Evolutionary conservation across 2,888 invertebrate species (phyloP), one percentile per base, ranked within the genome.

Genomic region (Selenia dentaria): DNA sequence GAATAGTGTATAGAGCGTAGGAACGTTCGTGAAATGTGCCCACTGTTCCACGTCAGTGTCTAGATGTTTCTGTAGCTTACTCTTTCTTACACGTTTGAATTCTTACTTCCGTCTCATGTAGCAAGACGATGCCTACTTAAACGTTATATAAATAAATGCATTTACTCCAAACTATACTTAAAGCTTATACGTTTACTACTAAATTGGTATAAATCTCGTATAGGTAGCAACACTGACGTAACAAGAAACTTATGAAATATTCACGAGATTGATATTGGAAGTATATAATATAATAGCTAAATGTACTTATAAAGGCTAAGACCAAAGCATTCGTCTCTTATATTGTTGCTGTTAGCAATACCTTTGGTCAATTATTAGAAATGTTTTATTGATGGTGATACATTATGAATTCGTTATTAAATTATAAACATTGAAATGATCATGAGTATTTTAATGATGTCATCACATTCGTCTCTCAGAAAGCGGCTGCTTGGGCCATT

Each of bases 311-410:
- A 70, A 76, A 70, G 76, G 75, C 74, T 83, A 73, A 82, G 85
- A 84, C 86, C 87, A 84, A 85, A 86, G 85, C 76, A 69, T 73
- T 82, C 78, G 70, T 82, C 72, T 74, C 74, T 62, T 77, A 69
- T 78, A 78, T 75, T 76, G 75, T 86, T 83, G 86, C 83, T 79
- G 72, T 74, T 85, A 82, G 86, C 87, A 84, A 86, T 83, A 87
- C 64, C 79, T 89, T 89, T 88, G 87, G 90, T 90, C 89, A 89
- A 90, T 90, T 90, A 90, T 80, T 88, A 89, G 85, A 78, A 36
- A 76, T 64, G 79, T 81, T 86, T 80, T 76, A 82, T 77, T 79
- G 65, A 72, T 69, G 75, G 74, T 79, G 73, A 79, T 79, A 79
- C 71, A 73, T 58, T 71, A 76, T 77, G 65, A 64, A 79, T 74